These are phyloP conservation scores for Pseudachorutes palmiensis DNA, from an alignment of 1,140 invertebrate genomes.

Conservation along the genomic window DNA sequence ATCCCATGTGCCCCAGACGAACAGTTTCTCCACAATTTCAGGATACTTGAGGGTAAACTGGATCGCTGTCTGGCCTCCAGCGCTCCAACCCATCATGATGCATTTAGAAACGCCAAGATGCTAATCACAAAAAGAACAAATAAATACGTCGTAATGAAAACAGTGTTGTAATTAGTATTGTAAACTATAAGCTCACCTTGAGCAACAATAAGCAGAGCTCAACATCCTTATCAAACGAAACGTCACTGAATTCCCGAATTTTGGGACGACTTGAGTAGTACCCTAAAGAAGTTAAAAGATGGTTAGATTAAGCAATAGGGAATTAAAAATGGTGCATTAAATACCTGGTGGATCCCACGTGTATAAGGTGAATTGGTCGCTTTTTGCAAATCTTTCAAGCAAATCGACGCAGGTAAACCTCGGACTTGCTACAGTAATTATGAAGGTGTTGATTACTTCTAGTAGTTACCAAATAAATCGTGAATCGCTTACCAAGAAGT, in stretches of 20 bases:
- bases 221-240: background rate
- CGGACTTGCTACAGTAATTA: background rate
- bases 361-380: background rate
- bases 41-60: slow-evolving; percentile 5
- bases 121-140: too few species aligned
- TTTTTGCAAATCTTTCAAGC: background rate
- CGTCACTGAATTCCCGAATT: background rate
- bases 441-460: background rate
- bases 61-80: background rate
- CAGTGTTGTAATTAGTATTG: background rate
- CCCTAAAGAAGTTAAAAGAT: background rate
- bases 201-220: background rate
- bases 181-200: background rate
- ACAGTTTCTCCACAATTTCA: background rate
- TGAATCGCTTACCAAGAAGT: background rate
- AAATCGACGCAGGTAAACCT: background rate
- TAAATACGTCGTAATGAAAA: background rate
- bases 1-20: slow-evolving; percentile 5
- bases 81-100: background rate
- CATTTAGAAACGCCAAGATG: background rate
- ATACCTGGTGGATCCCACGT: slow-evolving; percentile 3
- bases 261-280: background rate
- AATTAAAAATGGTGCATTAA: background rate
- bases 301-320: background rate
- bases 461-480: background rate